phyloP scores from a whole-genome alignment of 2,113 vertebrate genomes.

The Forbesichthys agassizii region DNA sequence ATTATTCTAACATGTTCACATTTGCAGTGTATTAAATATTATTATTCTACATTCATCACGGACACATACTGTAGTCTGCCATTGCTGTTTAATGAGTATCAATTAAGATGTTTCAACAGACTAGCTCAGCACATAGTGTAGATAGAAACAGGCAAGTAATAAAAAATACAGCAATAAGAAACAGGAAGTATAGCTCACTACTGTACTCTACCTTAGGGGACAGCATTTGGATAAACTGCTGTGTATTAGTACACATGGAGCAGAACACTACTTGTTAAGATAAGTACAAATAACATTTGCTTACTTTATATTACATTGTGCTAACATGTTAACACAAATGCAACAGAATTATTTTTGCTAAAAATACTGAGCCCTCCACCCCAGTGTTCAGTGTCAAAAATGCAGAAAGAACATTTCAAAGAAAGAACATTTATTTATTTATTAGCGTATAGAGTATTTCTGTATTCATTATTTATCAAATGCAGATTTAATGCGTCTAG shows the following conservation, averaged over 20 bases:
- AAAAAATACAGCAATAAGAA: slow-evolving; percentile 33
- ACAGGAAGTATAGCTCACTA: background rate
- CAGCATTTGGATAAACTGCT: background rate
- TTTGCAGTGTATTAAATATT: background rate
- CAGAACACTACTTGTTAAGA: too few relatives aligned
- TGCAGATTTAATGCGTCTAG: slow-evolving; percentile 40
- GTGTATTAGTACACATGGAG: background rate
- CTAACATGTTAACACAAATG: background rate
- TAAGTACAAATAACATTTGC: too few relatives aligned
- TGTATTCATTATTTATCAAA: background rate
- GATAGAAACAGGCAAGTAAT: slow-evolving; percentile 53
- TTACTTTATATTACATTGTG: too few relatives aligned
- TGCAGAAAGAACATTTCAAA: background rate
- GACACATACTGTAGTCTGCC: slow-evolving; percentile 77
- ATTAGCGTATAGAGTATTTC: background rate
- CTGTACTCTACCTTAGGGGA: background rate
- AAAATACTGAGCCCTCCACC: too few relatives aligned
- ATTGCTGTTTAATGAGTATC: slow-evolving; percentile 81
- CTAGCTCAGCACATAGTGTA: slow-evolving; percentile 62
- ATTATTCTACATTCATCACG: slow-evolving; percentile 77
- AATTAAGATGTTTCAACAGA: slow-evolving; percentile 81
- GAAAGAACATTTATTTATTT: background rate
- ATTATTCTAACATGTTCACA: background rate
- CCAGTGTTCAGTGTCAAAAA: too few relatives aligned
- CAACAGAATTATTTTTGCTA: background rate